Conservation (phyloP, 2,797 vertebrate genomes). For the Galagoides demidoff region DNA sequence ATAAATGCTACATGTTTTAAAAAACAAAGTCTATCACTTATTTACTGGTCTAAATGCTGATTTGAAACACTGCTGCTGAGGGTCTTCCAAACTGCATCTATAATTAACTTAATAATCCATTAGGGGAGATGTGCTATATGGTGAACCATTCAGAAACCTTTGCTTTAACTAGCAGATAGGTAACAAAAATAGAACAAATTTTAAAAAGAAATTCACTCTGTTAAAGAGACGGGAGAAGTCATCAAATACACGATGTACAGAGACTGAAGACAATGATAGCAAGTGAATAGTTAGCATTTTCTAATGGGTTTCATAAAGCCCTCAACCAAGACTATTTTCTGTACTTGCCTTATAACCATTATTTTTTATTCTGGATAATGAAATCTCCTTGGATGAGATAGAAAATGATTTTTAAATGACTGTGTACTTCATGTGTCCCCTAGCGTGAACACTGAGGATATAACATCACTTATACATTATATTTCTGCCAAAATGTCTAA, state of each 20-base stretch:
- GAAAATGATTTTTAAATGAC: slow-evolving; percentile 29
- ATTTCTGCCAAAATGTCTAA: background rate
- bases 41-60: background rate
- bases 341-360: background rate
- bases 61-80: background rate
- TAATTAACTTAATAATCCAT: background rate
- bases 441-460: background rate
- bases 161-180: background rate
- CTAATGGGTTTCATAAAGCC: background rate
- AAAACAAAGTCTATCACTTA: background rate
- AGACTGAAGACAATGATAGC: background rate
- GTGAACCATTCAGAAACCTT: background rate
- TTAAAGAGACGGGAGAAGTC: background rate
- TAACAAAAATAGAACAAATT: background rate
- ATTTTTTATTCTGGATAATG: slow-evolving; percentile 7
- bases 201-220: slow-evolving; percentile 38
- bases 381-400: background rate
- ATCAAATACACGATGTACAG: background rate
- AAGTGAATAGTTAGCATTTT: background rate
- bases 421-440: background rate
- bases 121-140: background rate
- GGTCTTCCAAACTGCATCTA: background rate
- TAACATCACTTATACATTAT: background rate
- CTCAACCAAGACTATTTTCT: background rate
- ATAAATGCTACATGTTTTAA: background rate